These are phyloP conservation scores for Pangasius larnaudii DNA, from an alignment of 2,797 vertebrate genomes.

Conservation along the genomic window DNA sequence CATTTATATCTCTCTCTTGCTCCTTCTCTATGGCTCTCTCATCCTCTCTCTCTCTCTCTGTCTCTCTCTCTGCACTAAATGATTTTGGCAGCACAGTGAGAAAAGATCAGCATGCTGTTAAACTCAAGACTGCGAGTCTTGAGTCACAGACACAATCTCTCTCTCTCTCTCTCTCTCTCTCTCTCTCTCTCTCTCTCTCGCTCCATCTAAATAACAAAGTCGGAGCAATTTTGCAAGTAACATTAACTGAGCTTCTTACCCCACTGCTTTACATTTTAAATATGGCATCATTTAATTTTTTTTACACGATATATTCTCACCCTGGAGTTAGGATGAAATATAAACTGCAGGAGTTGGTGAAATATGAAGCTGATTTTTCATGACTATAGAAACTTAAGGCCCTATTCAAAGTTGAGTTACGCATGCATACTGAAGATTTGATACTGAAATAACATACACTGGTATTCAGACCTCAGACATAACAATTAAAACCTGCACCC, in stretches of 20 bases:
- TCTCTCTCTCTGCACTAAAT: conserved; percentile 62
- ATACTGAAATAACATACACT: not conserved
- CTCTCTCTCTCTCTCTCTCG: not conserved
- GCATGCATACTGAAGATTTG: not conserved
- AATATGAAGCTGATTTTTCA: not conserved
- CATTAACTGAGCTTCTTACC: conserved; percentile 8
- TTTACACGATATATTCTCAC: not conserved
- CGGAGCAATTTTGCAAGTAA: not conserved
- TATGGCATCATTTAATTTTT: not conserved
- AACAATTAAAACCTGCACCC: no score
- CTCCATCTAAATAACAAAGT: not conserved
- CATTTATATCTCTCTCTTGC: no score
- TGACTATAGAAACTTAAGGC: not conserved
- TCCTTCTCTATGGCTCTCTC: no score
- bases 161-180: not conserved
- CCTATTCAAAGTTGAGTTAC: not conserved
- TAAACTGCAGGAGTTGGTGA: not conserved
- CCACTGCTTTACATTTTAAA: not conserved
- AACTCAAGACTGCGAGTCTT: conserved; percentile 69
- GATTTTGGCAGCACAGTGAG: conserved; percentile 75
- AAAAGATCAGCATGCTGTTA: conserved; percentile 74
- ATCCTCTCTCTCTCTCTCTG: not conserved
- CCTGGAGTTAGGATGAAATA: not conserved
- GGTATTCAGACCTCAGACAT: not conserved
- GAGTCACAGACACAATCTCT: conserved; percentile 9